phyloP scores from a whole-genome alignment of 2,888 invertebrate species.

The Oegoconia quadripuncta region DNA sequence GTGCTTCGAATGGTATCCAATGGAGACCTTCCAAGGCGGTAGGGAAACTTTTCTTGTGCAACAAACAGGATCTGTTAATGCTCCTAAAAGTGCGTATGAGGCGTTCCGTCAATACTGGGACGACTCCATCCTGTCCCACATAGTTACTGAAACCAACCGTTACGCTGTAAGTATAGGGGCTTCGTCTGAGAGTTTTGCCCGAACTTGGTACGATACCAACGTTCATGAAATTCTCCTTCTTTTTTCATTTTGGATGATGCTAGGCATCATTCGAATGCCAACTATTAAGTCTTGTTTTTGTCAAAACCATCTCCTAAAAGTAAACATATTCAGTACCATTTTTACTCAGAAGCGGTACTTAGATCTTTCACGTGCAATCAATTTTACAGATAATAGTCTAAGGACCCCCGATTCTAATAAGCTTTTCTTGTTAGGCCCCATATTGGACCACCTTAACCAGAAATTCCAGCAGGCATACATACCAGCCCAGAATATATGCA shows the following conservation, averaged over 20 bases:
- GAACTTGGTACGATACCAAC: conserved; percentile 6
- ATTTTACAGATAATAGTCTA: conserved; percentile 18
- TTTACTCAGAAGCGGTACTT: conserved; percentile 17
- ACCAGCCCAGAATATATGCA: conserved; percentile 9
- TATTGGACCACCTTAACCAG: conserved; percentile 14
- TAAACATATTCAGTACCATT: conserved; percentile 16
- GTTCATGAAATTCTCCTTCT: conserved; percentile 13
- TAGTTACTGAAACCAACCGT: conserved; percentile 15
- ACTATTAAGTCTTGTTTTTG: conserved; percentile 20
- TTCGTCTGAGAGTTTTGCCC: background rate
- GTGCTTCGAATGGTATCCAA: background rate
- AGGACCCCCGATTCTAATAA: background rate
- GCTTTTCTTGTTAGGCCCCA: conserved; percentile 9
- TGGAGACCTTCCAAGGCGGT: background rate
- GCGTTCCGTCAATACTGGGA: conserved; percentile 13
- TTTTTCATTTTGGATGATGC: conserved; percentile 15
- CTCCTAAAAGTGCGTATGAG: conserved; percentile 1
- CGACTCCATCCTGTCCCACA: no score
- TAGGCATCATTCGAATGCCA: no score
- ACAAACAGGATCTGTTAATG: background rate
- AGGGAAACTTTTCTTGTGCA: background rate
- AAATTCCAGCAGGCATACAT: conserved; percentile 6
- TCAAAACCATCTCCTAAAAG: conserved; percentile 17
- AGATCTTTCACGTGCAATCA: conserved; percentile 16
- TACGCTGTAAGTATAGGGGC: conserved; percentile 7